phyloP scores from a whole-genome alignment of 2,888 invertebrate species.

The Cerceris ruficornis region DNA sequence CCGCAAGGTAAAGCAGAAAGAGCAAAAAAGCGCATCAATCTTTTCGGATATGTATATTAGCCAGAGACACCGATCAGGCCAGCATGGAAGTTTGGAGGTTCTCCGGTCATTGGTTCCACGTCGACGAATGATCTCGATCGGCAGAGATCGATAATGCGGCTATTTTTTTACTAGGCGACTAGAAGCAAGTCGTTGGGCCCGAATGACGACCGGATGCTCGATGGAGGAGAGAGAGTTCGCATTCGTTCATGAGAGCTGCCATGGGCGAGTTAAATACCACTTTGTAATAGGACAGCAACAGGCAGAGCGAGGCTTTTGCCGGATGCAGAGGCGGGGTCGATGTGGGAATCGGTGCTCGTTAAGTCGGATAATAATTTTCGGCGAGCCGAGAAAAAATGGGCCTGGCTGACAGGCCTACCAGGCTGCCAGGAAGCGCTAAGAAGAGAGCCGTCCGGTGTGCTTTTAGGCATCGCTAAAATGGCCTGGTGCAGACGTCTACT shows the following conservation, averaged over 20 bases:
- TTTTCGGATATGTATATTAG: constrained; percentile 71
- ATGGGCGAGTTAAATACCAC: constrained; percentile 64
- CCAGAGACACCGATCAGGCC: constrained; percentile 70
- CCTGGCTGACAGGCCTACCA: constrained; percentile 67
- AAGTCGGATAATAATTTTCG: constrained; percentile 67
- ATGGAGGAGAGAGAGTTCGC: constrained; percentile 7
- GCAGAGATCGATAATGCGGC: constrained; percentile 74
- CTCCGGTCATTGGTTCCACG: constrained; percentile 11
- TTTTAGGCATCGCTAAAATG: constrained; percentile 54
- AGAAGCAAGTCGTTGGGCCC: constrained; percentile 55
- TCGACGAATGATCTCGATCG: constrained; percentile 63
- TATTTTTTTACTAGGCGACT: constrained; percentile 77
- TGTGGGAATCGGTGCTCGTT: background rate
- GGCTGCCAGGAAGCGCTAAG: constrained; percentile 67
- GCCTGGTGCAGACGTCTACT: background rate
- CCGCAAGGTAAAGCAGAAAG: background rate
- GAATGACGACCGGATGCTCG: constrained; percentile 33
- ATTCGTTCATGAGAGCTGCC: constrained; percentile 45
- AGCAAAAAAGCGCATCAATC: constrained; percentile 3
- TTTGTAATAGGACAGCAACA: constrained; percentile 71
- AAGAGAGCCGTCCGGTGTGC: constrained; percentile 31
- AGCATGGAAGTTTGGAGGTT: constrained; percentile 66
- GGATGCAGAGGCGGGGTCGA: background rate
- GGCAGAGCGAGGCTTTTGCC: constrained; percentile 29
- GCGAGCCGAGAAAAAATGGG: constrained; percentile 72